Evolutionary conservation across 2,888 invertebrate genomes (phyloP), one percentile per base, ranked within the genome.

Genomic region (Drosophila prostipennis): DNA sequence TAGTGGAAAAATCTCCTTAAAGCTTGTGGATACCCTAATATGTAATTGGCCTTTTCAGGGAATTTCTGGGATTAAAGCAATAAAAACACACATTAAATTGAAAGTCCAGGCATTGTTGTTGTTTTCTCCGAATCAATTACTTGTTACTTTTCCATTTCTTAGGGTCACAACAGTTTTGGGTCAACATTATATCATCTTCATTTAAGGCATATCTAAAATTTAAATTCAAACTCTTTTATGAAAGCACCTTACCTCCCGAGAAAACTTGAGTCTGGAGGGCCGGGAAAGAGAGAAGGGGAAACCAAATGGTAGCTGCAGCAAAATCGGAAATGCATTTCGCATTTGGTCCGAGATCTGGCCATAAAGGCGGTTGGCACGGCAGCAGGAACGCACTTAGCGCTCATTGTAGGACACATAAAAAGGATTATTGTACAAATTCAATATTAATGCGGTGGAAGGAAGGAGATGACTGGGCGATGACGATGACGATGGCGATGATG

Each of bases 351-450:
- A 34, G 77, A 82, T 84, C 79, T 80, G 64, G 59, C 34, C 69
- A 80, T 77, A 77, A 77, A 73, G 84, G 52, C 59, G 36, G 42
- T 59, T 32, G 73, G 73, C 84, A 80, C 78, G 83, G 32, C 54
- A 36, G 48, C 49, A 29, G 65, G 40, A 57, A 49, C 61, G 64
- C 85, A 83, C 83, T 83, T 79, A 83, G 72, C 72, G 72, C 78
- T 87, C 80, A 83, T 85, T 87, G 85, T 77, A 72, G 72, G 78
- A 58, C 77, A 78, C 81, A 82, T 86, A 83, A 87, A 85, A 79
- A 79, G 80, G 83, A 87, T 85, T 87, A 86, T 83, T 80, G 80
- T 79, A 78, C 79, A 87, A 86, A 83, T 85, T 87, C 88, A 87
- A 83, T 86, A 83, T 87, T 87, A 87, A 87, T 83, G 86, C 72